Evolutionary conservation across 1,140 invertebrate genomes (phyloP).

Genomic region (Drosophila auraria): DNA sequence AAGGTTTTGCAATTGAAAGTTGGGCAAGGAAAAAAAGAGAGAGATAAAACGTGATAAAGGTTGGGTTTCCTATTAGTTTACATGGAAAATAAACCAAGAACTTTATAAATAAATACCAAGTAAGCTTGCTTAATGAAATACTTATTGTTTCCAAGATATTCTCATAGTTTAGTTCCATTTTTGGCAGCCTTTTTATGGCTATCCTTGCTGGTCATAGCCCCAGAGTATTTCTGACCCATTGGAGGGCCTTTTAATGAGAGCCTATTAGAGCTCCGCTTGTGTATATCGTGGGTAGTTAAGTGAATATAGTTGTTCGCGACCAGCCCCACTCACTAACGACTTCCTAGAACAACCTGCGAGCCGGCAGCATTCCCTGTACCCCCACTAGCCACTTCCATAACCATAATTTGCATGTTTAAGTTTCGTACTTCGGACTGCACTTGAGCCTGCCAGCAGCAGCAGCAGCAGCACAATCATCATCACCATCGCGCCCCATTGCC

Average conservation of each 20-base stretch:
- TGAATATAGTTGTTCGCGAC: slow-evolving; percentile 42
- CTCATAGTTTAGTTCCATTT: background rate
- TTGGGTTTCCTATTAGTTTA: background rate
- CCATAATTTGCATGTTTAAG: slow-evolving; percentile 57
- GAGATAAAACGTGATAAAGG: background rate
- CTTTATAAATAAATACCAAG: background rate
- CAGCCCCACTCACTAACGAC: slow-evolving; percentile 18
- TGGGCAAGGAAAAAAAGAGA: no score
- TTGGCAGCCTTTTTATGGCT: background rate
- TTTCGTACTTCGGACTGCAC: slow-evolving; percentile 36
- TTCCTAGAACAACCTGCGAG: slow-evolving; percentile 37
- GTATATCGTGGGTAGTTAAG: slow-evolving; percentile 7
- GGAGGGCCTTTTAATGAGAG: slow-evolving; percentile 9
- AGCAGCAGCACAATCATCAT: slow-evolving; percentile 11
- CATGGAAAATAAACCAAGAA: no score
- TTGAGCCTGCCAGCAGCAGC: slow-evolving; percentile 23
- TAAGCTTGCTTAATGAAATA: background rate
- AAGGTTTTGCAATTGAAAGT: background rate
- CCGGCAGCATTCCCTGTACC: background rate
- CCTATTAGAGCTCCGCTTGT: slow-evolving; percentile 4
- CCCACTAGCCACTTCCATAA: slow-evolving; percentile 13
- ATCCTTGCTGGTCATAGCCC: background rate
- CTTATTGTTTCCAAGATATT: background rate
- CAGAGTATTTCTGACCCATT: background rate
- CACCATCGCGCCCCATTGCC: slow-evolving; percentile 10